Evolutionary conservation across 53 echinoderm and acorn worm species (phyloP), one percentile per base, ranked within the genome.

Genomic region (Antedon mediterranea): DNA sequence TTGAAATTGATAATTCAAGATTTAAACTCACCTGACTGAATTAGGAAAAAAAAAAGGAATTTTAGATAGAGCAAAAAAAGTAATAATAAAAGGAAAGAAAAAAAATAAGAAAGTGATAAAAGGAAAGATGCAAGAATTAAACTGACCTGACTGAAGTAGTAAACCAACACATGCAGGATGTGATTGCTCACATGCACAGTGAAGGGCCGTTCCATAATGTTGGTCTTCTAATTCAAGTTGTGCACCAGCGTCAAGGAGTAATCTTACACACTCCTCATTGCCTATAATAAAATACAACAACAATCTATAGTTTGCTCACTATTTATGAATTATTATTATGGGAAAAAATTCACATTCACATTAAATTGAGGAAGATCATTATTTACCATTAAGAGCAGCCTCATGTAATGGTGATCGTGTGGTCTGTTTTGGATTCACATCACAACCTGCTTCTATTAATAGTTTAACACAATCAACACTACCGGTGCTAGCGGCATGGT

Each of bases 221-320:
- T 71, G 32, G 33, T 86, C 86, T 28, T 85, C 81, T 0, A 81
- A 78, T 33, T 84, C 80, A 43, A 88, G 71, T 31, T 85, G 85
- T 7, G 88, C 91, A 33, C 87, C 87, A 28, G 82, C 72, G 3
- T 85, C 79, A n/a, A 91, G 41, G 11, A 91, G 91, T 2, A 91
- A 73, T 34, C 83, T 78, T 13, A 88, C 73, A 33, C 91, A 88
- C 0, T 91, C 88, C 29, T 78, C 83, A 42, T 83, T 80, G 26
- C 88, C 88, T 76, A 72, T 74, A 31, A 75, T 76, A n/a, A 81
- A 81, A n/a, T 8, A 88, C 88, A 41, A 82, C 5, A 41, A 7
- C 13, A 41, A 7, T 41, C 5, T 41, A 7, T 41, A 41, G 3
- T 57, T 11, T 2, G 20, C 11, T 18, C 57, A 57, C 23, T 57